Conservation (phyloP, 2,888 invertebrate species). For the Drosophila pseudotalamancana region DNA sequence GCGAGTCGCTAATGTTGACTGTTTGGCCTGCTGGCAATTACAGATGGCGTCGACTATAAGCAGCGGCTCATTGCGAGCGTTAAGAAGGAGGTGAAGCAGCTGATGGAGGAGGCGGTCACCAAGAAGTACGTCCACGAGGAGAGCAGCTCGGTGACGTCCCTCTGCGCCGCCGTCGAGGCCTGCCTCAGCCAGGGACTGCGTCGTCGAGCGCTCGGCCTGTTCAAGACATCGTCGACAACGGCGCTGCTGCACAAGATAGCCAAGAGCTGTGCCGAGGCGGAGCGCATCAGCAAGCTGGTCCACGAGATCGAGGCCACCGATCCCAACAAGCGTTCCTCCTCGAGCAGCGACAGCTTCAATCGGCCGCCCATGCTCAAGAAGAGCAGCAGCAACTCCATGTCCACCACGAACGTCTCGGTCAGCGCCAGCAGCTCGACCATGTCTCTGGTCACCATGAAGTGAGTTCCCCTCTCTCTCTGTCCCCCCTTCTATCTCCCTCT, state of each 20-base stretch:
- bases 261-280: conserved; percentile 91
- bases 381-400: conserved; percentile 86
- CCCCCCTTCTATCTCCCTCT: not conserved
- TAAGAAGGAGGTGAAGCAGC: conserved; percentile 97
- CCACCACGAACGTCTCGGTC: conserved; percentile 60
- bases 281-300: conserved; percentile 90
- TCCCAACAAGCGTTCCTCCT: conserved; percentile 87
- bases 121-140: conserved; percentile 97
- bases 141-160: conserved; percentile 94
- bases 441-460: conserved; percentile 84
- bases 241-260: conserved; percentile 96
- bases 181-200: conserved; percentile 91
- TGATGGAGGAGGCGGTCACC: conserved; percentile 98
- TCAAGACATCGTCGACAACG: conserved; percentile 96
- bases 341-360: conserved; percentile 88
- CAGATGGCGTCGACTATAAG: conserved; percentile 86
- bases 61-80: conserved; percentile 92
- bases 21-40: conserved; percentile 26
- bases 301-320: conserved; percentile 90
- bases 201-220: conserved; percentile 91
- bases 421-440: conserved; percentile 82
- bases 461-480: conserved; percentile 52
- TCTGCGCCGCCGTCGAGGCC: conserved; percentile 95
- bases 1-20: conserved; percentile 43
- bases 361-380: conserved; percentile 88